Evolutionary conservation across 1,140 invertebrate genomes (phyloP).

Genomic region (Heliconius eleuchia): DNA sequence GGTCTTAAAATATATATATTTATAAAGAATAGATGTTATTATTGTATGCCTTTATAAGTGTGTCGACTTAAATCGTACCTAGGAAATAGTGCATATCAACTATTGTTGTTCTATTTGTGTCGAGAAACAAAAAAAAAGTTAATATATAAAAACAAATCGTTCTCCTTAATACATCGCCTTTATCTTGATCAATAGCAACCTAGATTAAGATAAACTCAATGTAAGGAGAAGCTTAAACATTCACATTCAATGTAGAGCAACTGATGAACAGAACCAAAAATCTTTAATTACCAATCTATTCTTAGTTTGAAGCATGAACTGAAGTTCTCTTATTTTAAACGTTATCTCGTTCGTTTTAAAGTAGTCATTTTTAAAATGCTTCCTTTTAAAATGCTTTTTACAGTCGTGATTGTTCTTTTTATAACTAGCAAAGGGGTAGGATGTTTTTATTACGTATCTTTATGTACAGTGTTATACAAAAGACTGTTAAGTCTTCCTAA

Average conservation of each 20-base stretch:
- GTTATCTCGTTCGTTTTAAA: slow-evolving; percentile 18
- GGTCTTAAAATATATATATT: no score
- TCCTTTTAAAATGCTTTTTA: slow-evolving; percentile 12
- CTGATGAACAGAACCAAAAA: background rate
- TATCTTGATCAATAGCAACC: no score
- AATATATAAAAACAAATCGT: no score
- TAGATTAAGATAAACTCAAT: background rate
- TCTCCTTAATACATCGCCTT: no score
- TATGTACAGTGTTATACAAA: slow-evolving; percentile 51
- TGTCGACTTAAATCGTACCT: no score
- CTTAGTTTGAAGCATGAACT: background rate
- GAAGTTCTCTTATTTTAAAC: slow-evolving; percentile 14
- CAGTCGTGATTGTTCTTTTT: slow-evolving; percentile 42
- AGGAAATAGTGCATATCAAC: no score
- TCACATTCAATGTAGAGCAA: background rate
- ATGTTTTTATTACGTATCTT: slow-evolving; percentile 54
- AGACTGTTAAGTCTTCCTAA: slow-evolving; percentile 53
- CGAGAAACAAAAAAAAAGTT: no score
- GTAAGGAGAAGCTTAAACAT: background rate
- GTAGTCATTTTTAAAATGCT: slow-evolving; percentile 13
- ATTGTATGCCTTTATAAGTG: no score
- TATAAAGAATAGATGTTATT: no score
- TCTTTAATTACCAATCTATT: slow-evolving; percentile 14
- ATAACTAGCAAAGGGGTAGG: slow-evolving; percentile 41
- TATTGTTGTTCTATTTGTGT: no score